These are phyloP conservation scores for Pipistrellus pygmaeus DNA, from an alignment of 2,797 vertebrate genomes.

Conservation along the genomic window DNA sequence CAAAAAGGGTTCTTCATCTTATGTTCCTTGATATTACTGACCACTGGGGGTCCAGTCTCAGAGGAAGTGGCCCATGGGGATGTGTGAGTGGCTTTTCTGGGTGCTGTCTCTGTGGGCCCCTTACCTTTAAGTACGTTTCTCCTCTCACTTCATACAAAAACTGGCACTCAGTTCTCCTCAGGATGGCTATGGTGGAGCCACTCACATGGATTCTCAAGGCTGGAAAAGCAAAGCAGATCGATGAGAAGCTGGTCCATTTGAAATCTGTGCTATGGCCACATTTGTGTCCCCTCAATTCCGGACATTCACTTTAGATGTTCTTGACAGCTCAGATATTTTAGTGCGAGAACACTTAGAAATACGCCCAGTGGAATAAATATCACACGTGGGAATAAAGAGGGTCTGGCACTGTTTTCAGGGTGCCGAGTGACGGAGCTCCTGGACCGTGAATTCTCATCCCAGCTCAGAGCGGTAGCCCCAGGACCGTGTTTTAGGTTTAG, in stretches of 20 bases:
- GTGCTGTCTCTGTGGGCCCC: neutral
- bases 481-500: neutral
- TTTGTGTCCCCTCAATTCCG: neutral
- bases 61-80: neutral
- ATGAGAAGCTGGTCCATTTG: neutral
- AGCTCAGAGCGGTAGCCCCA: neutral
- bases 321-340: neutral
- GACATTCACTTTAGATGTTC: neutral
- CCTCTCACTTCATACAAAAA: slow-evolving; percentile 95
- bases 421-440: neutral
- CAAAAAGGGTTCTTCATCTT: neutral
- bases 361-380: neutral
- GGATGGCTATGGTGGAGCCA: slow-evolving; percentile 94
- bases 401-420: neutral
- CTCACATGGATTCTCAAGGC: slow-evolving; percentile 96
- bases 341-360: neutral
- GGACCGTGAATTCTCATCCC: neutral
- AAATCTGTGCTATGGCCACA: neutral
- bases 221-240: slow-evolving; percentile 80
- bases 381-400: neutral
- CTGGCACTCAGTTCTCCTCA: slow-evolving; percentile 94
- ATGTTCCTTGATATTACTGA: neutral
- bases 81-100: neutral
- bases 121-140: slow-evolving; percentile 97
- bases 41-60: neutral